Conservation (phyloP, 2,888 invertebrate genomes). For the Petrolisthes cinctipes region DNA sequence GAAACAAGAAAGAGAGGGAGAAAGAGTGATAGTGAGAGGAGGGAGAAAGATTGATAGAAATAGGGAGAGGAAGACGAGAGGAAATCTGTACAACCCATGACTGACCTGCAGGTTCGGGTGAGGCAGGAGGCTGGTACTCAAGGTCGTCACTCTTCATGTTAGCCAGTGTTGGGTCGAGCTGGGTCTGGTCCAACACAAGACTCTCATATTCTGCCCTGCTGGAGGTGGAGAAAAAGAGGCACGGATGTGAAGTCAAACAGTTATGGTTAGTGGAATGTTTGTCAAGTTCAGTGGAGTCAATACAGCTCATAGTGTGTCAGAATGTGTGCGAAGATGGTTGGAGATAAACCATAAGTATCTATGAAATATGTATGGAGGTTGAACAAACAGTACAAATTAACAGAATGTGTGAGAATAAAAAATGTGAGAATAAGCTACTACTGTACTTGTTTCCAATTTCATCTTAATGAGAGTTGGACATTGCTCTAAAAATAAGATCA, state of each 20-base stretch:
- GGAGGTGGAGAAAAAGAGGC: background rate
- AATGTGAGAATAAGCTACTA: background rate
- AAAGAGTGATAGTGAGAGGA: no score
- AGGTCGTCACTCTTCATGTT: constrained; percentile 59
- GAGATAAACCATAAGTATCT: no score
- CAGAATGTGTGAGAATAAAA: background rate
- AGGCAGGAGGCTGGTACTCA: constrained; percentile 48
- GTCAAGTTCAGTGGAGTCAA: no score
- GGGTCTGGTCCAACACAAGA: constrained; percentile 58
- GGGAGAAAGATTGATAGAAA: background rate
- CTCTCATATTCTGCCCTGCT: constrained; percentile 57
- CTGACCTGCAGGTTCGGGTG: constrained; percentile 56
- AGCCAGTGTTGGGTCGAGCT: constrained; percentile 54
- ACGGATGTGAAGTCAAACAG: no score
- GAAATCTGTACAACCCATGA: background rate
- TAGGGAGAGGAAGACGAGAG: background rate
- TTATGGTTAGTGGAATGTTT: no score
- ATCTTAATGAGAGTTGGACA: background rate
- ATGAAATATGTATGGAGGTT: no score
- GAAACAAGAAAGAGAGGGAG: no score
- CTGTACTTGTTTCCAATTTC: background rate
- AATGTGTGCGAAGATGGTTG: no score
- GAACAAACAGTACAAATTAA: no score
- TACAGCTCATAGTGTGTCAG: no score
- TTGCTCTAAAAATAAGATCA: background rate